These are phyloP conservation scores for Unio pictorum DNA, from an alignment of 2,888 invertebrate genomes.

Conservation along the genomic window DNA sequence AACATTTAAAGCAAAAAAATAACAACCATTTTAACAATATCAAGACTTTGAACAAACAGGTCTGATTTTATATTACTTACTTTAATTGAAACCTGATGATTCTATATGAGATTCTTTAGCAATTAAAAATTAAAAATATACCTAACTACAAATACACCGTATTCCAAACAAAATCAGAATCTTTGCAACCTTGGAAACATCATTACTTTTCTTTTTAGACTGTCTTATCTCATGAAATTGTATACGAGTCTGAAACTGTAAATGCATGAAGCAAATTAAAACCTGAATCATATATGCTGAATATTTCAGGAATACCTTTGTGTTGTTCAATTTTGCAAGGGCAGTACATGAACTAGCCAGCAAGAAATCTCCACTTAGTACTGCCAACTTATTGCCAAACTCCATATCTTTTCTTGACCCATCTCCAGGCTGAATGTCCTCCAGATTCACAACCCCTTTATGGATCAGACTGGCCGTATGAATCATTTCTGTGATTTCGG, in stretches of 20 bases:
- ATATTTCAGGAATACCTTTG: slow-evolving; percentile 68
- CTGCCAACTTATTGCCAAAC: slow-evolving; percentile 95
- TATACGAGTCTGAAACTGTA: no score
- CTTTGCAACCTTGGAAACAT: no score
- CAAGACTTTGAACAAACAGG: no score
- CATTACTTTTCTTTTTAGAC: no score
- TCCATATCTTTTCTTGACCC: slow-evolving; percentile 81
- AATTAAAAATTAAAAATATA: no score
- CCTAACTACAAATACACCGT: no score
- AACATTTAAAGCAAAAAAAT: not conserved
- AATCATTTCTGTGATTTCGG: slow-evolving; percentile 97
- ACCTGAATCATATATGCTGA: not conserved
- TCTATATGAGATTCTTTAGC: no score
- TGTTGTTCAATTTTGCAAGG: slow-evolving; percentile 83
- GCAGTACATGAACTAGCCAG: slow-evolving; percentile 89
- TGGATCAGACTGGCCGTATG: slow-evolving; percentile 93
- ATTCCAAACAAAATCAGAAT: no score
- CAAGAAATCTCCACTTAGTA: slow-evolving; percentile 92
- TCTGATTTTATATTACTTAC: no score
- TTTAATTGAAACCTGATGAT: no score
- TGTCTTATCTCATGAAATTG: no score
- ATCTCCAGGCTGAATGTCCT: slow-evolving; percentile 72
- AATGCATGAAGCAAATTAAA: not conserved
- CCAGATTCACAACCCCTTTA: slow-evolving; percentile 85
- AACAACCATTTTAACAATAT: not conserved